phyloP scores from a whole-genome alignment of 2,888 invertebrate species.

The Drosophila merina region DNA sequence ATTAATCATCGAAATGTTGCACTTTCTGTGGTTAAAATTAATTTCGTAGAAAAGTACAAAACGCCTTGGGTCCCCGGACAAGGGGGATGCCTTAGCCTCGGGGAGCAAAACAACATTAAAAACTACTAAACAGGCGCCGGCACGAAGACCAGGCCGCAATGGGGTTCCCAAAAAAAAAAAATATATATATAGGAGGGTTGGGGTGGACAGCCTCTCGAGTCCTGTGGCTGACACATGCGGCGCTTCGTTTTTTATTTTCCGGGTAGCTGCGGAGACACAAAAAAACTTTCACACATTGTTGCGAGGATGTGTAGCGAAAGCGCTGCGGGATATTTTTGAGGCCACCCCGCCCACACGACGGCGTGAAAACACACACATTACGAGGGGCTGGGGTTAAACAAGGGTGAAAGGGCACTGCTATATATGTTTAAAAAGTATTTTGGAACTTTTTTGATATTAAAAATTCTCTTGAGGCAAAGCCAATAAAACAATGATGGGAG shows the following conservation, averaged over 20 bases:
- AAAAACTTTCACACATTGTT: conserved; percentile 82
- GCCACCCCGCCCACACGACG: conserved; percentile 32
- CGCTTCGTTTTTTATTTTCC: conserved; percentile 56
- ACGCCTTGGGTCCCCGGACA: conserved; percentile 44
- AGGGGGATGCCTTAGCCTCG: conserved; percentile 53
- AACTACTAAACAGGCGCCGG: conserved; percentile 67
- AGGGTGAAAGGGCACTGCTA: conserved; percentile 16
- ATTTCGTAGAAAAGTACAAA: conserved; percentile 71
- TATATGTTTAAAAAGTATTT: neutral
- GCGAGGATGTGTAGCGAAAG: conserved; percentile 70
- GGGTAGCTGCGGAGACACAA: conserved; percentile 41
- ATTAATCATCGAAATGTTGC: conserved; percentile 80
- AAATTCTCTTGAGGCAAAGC: neutral
- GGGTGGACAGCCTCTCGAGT: conserved; percentile 42
- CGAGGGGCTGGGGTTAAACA: conserved; percentile 10
- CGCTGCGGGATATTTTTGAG: conserved; percentile 73
- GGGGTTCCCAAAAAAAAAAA: conserved; percentile 11
- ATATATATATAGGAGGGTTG: neutral
- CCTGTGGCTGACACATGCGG: conserved; percentile 81
- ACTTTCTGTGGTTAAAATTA: conserved; percentile 75
- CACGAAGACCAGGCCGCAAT: conserved; percentile 26
- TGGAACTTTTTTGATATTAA: neutral
- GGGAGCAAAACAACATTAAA: conserved; percentile 78
- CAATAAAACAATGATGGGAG: neutral
- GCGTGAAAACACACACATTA: conserved; percentile 74